Evolutionary conservation across 2,888 invertebrate species (phyloP).

Genomic region (Metopia argyrocephala): DNA sequence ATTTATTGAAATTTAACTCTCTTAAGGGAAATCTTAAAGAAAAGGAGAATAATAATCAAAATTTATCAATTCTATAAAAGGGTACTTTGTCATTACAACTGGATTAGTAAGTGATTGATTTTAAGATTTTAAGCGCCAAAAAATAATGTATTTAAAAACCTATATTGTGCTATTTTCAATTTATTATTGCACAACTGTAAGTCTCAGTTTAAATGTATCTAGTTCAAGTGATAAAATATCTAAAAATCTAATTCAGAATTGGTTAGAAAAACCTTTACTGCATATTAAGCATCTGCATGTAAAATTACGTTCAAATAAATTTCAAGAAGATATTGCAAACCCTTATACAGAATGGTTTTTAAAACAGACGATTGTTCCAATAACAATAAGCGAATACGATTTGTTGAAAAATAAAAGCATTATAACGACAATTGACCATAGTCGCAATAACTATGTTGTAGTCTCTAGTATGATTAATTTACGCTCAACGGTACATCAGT

Average conservation of each 20-base stretch:
- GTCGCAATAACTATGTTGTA: constrained; percentile 68
- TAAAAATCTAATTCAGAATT: constrained; percentile 23
- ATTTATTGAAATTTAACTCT: constrained; percentile 10
- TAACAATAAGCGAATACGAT: constrained; percentile 48
- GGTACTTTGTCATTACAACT: not conserved
- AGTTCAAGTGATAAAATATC: not conserved
- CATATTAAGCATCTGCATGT: constrained; percentile 67
- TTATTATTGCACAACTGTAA: not conserved
- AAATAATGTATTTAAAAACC: constrained; percentile 15
- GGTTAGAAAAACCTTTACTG: constrained; percentile 58
- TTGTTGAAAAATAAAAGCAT: constrained; percentile 2
- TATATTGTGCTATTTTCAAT: constrained; percentile 19
- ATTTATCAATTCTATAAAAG: constrained; percentile 46
- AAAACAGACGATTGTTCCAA: constrained; percentile 54
- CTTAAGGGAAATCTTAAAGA: constrained; percentile 18
- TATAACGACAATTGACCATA: not conserved
- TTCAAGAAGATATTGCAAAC: constrained; percentile 67
- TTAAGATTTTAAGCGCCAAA: not conserved
- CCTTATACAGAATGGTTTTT: constrained; percentile 69
- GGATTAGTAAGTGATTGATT: constrained; percentile 35
- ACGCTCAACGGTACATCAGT: constrained; percentile 55
- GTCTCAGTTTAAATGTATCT: constrained; percentile 3
- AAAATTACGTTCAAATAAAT: constrained; percentile 63
- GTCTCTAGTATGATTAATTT: constrained; percentile 68
- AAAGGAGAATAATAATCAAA: not conserved